Percentiles rank a stretch among this genome's conserved stretches.
Conservation (phyloP, 2,888 invertebrate genomes). For the Tetragnatha montana region DNA sequence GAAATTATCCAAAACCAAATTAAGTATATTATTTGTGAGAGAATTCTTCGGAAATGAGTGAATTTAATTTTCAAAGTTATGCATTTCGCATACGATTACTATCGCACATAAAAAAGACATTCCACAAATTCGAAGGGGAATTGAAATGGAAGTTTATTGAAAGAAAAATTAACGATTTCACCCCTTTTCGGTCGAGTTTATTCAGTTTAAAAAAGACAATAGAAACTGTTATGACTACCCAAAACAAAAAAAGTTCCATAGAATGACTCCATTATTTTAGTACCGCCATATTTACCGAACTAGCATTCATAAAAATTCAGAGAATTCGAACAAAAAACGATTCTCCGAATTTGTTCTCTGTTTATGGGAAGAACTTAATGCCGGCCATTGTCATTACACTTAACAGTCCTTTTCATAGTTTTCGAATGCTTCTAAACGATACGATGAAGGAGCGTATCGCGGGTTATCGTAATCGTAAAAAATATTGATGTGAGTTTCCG, state of each 20-base stretch:
- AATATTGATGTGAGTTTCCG: neutral
- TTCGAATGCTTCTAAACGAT: neutral
- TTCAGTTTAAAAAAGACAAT: neutral
- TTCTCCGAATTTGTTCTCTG: neutral
- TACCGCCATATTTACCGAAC: neutral
- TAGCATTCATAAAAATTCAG: neutral
- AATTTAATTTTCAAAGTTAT: neutral
- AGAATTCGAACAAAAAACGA: neutral
- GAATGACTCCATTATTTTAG: neutral
- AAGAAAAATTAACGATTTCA: neutral
- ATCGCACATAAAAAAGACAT: neutral
- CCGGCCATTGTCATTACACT: neutral
- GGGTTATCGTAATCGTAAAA: slow-evolving; percentile 1
- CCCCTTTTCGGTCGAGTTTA: neutral
- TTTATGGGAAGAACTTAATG: neutral
- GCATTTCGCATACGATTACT: neutral
- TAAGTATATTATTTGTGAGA: no score
- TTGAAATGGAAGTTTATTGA: neutral
- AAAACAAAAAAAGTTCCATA: neutral
- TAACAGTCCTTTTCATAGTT: neutral
- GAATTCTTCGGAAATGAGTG: neutral
- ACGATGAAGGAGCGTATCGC: neutral
- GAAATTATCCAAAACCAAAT: no score
- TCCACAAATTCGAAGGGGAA: neutral
- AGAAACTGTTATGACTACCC: neutral